Base-by-base conservation (phyloP, 1,140 invertebrate genomes). In the Macrotrachela quadricornifera region DNA sequence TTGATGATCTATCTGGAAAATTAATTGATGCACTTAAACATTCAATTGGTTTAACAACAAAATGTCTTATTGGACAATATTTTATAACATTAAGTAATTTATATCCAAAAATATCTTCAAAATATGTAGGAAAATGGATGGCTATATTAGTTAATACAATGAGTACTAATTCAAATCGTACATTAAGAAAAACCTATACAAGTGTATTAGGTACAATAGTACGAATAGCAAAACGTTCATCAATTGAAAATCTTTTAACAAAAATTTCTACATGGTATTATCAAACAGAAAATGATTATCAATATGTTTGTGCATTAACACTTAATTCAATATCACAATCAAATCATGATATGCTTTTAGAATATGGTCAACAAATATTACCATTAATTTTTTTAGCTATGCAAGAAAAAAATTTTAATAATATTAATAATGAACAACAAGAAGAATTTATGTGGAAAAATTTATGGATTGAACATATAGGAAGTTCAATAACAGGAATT, bases 1-100 rank as follows among this genome's bases (percentile, higher is more conserved):
- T 87, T 59, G 78, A 80, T 60, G 78, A 81, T 53, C 75, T 87
- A 61, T 74, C 86, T 14, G 82, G 83, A 8, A 77, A 79, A 62
- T 70, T 91, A 1, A 70, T 82, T 36, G 85, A 91, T 55, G 69
- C 88, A 42, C 78, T 86, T 57, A 83, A 80, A 58, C 77, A 76
- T 17, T 81, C 78, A 46, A 73, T 82, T 10, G 82, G 80, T 58
- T 73, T 88, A 46, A 82, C 82, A 41, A 85, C 83, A 0, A 83
- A 84, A 70, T 66, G 68, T 56, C 51, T 50, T 40, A 44, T 53
- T 21, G 46, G 51, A 21, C 37, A 46, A 12, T 39, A 46, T n/a
- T 46, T 53, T 21, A 21, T 38, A 1, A 48, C 12, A 39, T 48
- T 53, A 15, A 40, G 40, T 43, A 44, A 53, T 53, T 30, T 17